Evolutionary conservation across 2,113 vertebrate genomes (phyloP).

Genomic region (Toxotes jaculatrix): DNA sequence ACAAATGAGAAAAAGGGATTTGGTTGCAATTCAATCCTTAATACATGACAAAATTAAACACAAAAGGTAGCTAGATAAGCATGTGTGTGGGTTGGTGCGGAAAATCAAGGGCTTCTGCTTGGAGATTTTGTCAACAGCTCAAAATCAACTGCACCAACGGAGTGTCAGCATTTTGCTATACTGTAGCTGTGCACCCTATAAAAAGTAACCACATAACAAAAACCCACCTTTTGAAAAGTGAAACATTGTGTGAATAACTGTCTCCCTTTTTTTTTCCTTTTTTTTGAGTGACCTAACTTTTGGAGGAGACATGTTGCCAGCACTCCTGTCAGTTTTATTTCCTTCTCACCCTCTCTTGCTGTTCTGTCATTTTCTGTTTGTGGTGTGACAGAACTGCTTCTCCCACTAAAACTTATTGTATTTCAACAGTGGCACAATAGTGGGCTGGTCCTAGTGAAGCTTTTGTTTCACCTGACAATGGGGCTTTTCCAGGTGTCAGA

Average conservation of each 20-base stretch:
- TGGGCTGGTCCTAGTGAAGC: constrained; percentile 8
- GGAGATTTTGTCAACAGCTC: constrained; percentile 36
- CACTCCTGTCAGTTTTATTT: constrained; percentile 56
- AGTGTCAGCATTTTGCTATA: constrained; percentile 47
- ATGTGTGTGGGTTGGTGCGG: constrained; percentile 8
- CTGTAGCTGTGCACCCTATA: constrained; percentile 44
- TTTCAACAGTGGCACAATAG: constrained; percentile 25
- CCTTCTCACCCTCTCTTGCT: constrained; percentile 38
- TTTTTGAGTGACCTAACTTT: constrained; percentile 55
- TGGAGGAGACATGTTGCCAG: constrained; percentile 45
- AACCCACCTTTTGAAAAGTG: constrained; percentile 27
- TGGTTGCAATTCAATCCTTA: background rate
- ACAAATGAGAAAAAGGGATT: too few relatives aligned
- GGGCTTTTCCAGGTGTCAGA: constrained; percentile 14
- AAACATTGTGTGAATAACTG: constrained; percentile 47
- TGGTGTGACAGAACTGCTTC: constrained; percentile 32
- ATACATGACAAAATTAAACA: background rate
- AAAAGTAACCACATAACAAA: constrained; percentile 59
- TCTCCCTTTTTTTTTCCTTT: constrained; percentile 10
- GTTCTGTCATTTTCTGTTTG: constrained; percentile 47
- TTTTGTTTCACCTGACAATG: constrained; percentile 16
- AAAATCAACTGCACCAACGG: constrained; percentile 48
- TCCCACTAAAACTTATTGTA: constrained; percentile 28
- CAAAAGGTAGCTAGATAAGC: background rate
- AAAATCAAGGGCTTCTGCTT: constrained; percentile 8